Evolutionary conservation across 2,113 vertebrate genomes (phyloP).

Genomic region (Chaenogobius annularis): DNA sequence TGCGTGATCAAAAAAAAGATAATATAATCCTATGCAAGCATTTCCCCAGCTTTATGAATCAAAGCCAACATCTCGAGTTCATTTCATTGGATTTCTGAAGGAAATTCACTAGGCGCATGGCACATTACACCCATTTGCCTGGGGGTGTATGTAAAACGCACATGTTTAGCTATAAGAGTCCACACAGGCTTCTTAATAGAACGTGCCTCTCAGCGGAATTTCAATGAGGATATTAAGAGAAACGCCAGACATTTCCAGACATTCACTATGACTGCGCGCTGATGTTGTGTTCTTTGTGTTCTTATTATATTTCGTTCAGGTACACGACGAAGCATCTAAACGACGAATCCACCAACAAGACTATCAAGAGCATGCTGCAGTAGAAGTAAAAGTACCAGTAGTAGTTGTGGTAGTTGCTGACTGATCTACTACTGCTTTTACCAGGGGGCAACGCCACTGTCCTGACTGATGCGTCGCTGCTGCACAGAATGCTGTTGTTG

Average conservation of each 20-base stretch:
- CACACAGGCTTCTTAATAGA: neutral
- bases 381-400: conserved; percentile 65
- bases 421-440: conserved; percentile 56
- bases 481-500: conserved; percentile 84
- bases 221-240: conserved; percentile 3
- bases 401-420: conserved; percentile 45
- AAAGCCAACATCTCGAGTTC: too few species aligned
- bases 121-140: neutral
- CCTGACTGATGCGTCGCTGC: conserved; percentile 82
- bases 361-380: conserved; percentile 98
- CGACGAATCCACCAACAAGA: conserved; percentile 99
- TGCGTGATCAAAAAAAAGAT: neutral
- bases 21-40: neutral
- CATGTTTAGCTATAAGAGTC: neutral
- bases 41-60: neutral
- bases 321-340: conserved; percentile 99
- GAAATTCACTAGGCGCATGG: neutral
- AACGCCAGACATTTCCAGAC: neutral
- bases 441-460: conserved; percentile 78
- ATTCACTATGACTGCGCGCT: neutral
- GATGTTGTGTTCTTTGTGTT: neutral
- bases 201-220: conserved; percentile 1
- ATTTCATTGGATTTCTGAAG: neutral
- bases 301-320: conserved; percentile 70
- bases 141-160: neutral